Evolutionary conservation across 2,888 invertebrate genomes (phyloP).

Genomic region (Calameuta idolon): DNA sequence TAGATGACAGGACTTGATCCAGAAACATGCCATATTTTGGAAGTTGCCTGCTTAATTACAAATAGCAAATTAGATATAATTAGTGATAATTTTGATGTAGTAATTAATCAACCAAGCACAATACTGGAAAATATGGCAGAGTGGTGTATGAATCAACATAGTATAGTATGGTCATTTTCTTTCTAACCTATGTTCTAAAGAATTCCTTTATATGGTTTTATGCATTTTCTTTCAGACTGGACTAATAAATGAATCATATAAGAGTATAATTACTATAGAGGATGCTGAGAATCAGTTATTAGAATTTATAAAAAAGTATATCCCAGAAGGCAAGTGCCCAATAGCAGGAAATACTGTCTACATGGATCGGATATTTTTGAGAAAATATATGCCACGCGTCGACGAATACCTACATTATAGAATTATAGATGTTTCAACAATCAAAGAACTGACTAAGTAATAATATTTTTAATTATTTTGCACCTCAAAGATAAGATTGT

Average conservation of each 20-base stretch:
- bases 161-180: slow-evolving; percentile 70
- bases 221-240: slow-evolving; percentile 76
- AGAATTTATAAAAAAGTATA: slow-evolving; percentile 75
- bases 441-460: slow-evolving; percentile 82
- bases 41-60: slow-evolving; percentile 91
- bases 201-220: slow-evolving; percentile 9
- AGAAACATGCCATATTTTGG: slow-evolving; percentile 83
- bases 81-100: slow-evolving; percentile 79
- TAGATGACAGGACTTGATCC: slow-evolving; percentile 92
- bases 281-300: slow-evolving; percentile 80
- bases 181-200: slow-evolving; percentile 11
- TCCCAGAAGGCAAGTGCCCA: slow-evolving; percentile 74
- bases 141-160: slow-evolving; percentile 88
- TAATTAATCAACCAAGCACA: slow-evolving; percentile 82
- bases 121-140: slow-evolving; percentile 82
- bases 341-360: slow-evolving; percentile 91
- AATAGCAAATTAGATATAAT: slow-evolving; percentile 82
- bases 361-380: slow-evolving; percentile 86
- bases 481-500: neutral
- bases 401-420: slow-evolving; percentile 88
- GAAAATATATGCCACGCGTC: slow-evolving; percentile 85
- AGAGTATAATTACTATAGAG: slow-evolving; percentile 74
- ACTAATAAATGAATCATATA: slow-evolving; percentile 78
- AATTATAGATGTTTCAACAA: slow-evolving; percentile 90
- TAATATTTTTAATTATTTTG: slow-evolving; percentile 9